Evolutionary conservation across 2,113 vertebrate genomes (phyloP), one percentile per base, ranked within the genome.

Genomic region (Prinia subflava): DNA sequence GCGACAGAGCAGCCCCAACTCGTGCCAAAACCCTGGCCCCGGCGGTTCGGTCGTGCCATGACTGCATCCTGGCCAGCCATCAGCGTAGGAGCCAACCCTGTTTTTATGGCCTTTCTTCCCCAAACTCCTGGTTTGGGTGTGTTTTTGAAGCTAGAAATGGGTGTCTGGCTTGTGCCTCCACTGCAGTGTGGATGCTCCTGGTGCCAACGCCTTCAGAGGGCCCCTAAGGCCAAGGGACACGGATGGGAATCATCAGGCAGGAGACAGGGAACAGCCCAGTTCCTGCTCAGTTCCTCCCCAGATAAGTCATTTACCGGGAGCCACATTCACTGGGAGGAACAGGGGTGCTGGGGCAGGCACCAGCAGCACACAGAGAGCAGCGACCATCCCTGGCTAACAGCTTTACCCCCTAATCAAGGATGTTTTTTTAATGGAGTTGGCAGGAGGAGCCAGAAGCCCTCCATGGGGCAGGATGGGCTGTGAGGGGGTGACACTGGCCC

Each of bases 211-310:
- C 13, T 7, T 74, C 6, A 5, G 55, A 70, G 50, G 44, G 50
- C 57, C 55, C 44, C 30, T 2, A 2, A 83, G 73, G 73, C 28
- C 1, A 0, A 81, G 37, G 41, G 28, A 60, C 2, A 0, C 0
- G 0, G 3, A 1, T 30, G 20, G 52, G 59, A 27, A 55, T 4
- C 0, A 6, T 17, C 0, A 0, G 39, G 31, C 9, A 19, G 37
- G 56, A 65, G 24, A 6, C 6, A 15, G n/a, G 46, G 60, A 50
- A 27, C 4, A 25, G 22, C 42, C 17, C 59, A 56, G 47, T 0
- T 64, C 47, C 74, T 46, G 52, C 52, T 67, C 2, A 1, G 6
- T 20, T 50, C 15, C 33, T 47, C 50, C 49, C 63, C 16, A 30
- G 80, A 41, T 4, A 15, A 39, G 3, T 13, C 2, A 7, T 49